These are phyloP conservation scores for Tetranychus truncatus DNA, from an alignment of 2,888 invertebrate species.

Conservation along the genomic window DNA sequence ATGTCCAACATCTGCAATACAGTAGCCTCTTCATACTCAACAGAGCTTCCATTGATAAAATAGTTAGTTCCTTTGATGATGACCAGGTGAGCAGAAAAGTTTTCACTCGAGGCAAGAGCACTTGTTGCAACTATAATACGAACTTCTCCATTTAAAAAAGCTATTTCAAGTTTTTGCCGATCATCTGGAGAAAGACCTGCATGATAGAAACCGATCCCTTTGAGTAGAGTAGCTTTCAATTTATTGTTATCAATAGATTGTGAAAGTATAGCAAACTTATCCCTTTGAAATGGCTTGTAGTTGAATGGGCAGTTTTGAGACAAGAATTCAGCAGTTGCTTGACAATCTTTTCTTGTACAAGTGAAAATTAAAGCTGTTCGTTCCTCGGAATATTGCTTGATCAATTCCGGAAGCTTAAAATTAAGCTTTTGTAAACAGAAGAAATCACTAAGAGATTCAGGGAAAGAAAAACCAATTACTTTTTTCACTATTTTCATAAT, in stretches of 20 bases:
- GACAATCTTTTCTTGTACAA: conserved; percentile 52
- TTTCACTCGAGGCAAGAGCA: conserved; percentile 56
- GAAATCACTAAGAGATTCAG: conserved; percentile 43
- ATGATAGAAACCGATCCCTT: conserved; percentile 57
- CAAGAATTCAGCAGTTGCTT: conserved; percentile 47
- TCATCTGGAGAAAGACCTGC: conserved; percentile 52
- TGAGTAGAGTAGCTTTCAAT: conserved; percentile 13
- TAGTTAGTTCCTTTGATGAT: conserved; percentile 58
- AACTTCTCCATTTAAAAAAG: conserved; percentile 46
- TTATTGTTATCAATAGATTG: conserved; percentile 12
- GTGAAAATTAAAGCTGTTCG: conserved; percentile 61
- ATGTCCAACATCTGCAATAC: conserved; percentile 65
- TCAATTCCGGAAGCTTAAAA: conserved; percentile 49
- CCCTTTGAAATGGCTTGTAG: not conserved
- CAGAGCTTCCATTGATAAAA: conserved; percentile 41
- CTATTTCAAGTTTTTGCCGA: conserved; percentile 44
- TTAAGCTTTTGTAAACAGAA: conserved; percentile 58
- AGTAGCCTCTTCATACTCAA: conserved; percentile 55
- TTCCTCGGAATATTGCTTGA: conserved; percentile 49
- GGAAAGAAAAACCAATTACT: conserved; percentile 49
- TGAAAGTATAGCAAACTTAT: not conserved
- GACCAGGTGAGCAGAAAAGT: conserved; percentile 62
- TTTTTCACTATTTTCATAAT: conserved; percentile 48
- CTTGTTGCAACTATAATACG: conserved; percentile 43
- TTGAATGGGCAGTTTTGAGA: conserved; percentile 28